Percentiles rank a stretch among this genome's conserved stretches.
Conservation (phyloP, 2,113 vertebrate genomes). For the Clarias gariepinus region DNA sequence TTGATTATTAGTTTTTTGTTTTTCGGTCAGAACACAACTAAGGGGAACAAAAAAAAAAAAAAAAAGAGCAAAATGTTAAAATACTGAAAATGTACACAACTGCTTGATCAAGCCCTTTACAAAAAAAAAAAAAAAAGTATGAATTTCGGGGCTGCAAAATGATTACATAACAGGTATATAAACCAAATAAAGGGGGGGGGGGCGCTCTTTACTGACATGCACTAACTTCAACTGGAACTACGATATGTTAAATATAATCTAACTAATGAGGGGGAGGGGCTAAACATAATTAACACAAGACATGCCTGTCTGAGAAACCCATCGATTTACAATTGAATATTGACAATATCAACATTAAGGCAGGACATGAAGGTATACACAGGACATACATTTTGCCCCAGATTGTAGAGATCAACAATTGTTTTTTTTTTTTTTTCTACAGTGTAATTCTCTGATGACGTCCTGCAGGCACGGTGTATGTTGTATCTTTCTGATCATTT, state of each 20-base stretch:
- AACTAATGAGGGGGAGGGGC: conserved; percentile 16
- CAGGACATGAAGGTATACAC: conserved; percentile 53
- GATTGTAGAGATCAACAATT: conserved; percentile 54
- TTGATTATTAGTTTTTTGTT: conserved; percentile 37
- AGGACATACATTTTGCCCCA: conserved; percentile 57
- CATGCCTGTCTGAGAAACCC: conserved; percentile 50
- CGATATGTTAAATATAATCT: conserved; percentile 39
- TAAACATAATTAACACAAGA: conserved; percentile 49
- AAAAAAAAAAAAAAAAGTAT: no score
- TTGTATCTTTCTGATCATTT: conserved; percentile 61
- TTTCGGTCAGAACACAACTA: background rate
- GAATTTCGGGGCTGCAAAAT: conserved; percentile 38
- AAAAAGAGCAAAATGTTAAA: conserved; percentile 25
- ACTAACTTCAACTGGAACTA: conserved; percentile 43
- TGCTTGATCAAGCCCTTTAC: conserved; percentile 35
- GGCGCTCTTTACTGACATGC: conserved; percentile 32
- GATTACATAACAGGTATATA: conserved; percentile 22
- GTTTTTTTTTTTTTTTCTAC: conserved; percentile 58
- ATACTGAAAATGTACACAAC: conserved; percentile 24
- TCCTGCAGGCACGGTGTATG: conserved; percentile 60
- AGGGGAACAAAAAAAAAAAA: background rate
- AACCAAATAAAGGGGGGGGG: background rate
- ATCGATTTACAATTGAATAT: conserved; percentile 51
- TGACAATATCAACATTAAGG: conserved; percentile 58
- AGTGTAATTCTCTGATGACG: conserved; percentile 61